phyloP scores from a whole-genome alignment of 2,113 vertebrate genomes.

The Todiramphus saurophagus region DNA sequence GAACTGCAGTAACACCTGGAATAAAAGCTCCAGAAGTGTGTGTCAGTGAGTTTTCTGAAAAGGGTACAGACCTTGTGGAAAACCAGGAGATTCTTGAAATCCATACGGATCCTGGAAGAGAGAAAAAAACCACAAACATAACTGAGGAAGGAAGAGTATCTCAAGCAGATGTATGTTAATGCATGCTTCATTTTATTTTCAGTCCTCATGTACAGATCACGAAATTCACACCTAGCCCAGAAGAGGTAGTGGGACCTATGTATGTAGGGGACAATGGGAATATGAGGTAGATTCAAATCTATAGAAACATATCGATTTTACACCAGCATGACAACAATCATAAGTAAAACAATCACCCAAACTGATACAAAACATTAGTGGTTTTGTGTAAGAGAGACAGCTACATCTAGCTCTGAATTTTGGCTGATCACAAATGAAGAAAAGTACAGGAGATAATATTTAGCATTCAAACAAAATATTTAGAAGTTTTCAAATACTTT shows the following conservation, averaged over 20 bases:
- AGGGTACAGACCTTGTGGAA: background rate
- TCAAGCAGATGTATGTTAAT: constrained; percentile 19
- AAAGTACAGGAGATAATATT: background rate
- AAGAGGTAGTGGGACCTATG: background rate
- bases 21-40: background rate
- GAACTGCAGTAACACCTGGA: background rate
- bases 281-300: background rate
- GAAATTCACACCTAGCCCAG: background rate
- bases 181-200: constrained; percentile 5
- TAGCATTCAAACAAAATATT: background rate
- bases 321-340: background rate
- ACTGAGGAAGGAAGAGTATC: background rate
- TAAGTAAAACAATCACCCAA: background rate
- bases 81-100: background rate
- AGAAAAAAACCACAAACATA: background rate
- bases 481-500: background rate
- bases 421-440: background rate
- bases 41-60: background rate
- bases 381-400: background rate
- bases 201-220: background rate
- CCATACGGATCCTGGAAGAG: background rate
- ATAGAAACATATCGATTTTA: background rate
- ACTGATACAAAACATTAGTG: background rate
- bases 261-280: background rate
- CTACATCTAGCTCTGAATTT: background rate